These are phyloP conservation scores for Tapirus terrestris DNA, from an alignment of 2,113 vertebrate genomes.

Conservation along the genomic window DNA sequence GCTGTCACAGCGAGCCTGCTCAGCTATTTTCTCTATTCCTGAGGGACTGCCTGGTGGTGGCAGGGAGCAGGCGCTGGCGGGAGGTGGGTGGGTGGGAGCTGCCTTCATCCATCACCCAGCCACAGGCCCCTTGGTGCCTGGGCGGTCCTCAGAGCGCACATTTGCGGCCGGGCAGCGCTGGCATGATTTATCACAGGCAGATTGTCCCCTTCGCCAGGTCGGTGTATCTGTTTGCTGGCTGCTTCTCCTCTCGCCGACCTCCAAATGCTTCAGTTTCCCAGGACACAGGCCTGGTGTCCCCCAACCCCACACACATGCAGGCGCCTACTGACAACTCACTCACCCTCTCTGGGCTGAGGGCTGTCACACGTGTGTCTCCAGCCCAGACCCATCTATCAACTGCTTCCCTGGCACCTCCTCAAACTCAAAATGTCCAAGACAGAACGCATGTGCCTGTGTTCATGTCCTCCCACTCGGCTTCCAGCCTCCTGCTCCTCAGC, in stretches of 20 bases:
- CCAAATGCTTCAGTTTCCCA: neutral
- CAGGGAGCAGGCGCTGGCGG: neutral
- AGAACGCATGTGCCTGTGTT: rapidly evolving
- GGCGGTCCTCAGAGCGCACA: neutral
- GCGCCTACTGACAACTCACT: neutral
- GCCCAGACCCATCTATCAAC: neutral
- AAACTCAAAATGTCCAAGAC: neutral
- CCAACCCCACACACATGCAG: neutral
- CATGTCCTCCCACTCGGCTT: neutral
- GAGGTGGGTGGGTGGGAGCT: neutral
- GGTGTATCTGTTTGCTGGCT: neutral
- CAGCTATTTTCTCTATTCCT: conserved; percentile 46
- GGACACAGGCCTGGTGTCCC: neutral
- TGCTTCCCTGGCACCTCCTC: neutral
- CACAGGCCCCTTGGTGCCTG: conserved; percentile 46
- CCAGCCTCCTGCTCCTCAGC: neutral
- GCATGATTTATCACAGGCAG: conserved; percentile 49
- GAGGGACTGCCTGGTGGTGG: conserved; percentile 9
- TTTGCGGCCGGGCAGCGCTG: neutral
- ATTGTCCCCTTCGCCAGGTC: rapidly evolving
- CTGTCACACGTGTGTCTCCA: neutral
- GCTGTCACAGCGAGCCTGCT: conserved; percentile 47
- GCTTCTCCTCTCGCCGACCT: neutral
- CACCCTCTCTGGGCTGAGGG: neutral
- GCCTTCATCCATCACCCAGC: conserved; percentile 54